Conservation (phyloP, 2,113 vertebrate species). For the Cephalopholis sonnerati region DNA sequence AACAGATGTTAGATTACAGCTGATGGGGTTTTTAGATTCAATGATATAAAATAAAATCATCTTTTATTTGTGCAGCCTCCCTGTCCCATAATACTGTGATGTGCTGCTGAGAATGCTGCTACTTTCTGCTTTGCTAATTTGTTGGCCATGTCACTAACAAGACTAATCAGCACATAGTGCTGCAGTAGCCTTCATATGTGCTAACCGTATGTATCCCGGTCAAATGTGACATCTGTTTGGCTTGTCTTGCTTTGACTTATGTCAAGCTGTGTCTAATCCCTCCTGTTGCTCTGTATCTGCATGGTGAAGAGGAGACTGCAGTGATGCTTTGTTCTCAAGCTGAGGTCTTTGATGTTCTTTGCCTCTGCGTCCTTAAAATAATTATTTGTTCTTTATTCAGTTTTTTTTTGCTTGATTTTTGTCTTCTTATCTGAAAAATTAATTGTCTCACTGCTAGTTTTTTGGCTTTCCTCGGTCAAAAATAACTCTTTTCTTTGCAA, state of each 20-base stretch:
- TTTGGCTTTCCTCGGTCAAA: not conserved
- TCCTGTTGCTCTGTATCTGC: conserved; percentile 50
- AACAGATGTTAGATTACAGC: too few species aligned
- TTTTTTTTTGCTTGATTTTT: not conserved
- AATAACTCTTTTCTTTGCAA: not conserved
- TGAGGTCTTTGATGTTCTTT: conserved; percentile 44
- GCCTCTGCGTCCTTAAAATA: not conserved
- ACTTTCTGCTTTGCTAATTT: conserved; percentile 17
- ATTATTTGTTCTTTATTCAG: not conserved
- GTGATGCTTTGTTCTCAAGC: conserved; percentile 24
- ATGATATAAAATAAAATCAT: not conserved
- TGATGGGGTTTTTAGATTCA: too few species aligned
- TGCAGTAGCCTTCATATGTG: conserved; percentile 40
- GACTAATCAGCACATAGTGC: conserved; percentile 4
- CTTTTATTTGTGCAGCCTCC: not conserved
- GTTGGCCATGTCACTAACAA: conserved; percentile 12
- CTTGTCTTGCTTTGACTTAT: conserved; percentile 59
- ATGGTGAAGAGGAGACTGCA: conserved; percentile 37
- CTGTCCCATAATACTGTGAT: not conserved
- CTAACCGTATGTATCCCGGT: conserved; percentile 44
- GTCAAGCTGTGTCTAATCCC: conserved; percentile 56
- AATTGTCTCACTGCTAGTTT: not conserved
- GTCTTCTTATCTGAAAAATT: not conserved
- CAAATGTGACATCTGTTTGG: conserved; percentile 59
- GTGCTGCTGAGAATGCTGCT: not conserved